These are phyloP conservation scores for Acleris cristana DNA, from an alignment of 2,888 invertebrate genomes.

Conservation along the genomic window DNA sequence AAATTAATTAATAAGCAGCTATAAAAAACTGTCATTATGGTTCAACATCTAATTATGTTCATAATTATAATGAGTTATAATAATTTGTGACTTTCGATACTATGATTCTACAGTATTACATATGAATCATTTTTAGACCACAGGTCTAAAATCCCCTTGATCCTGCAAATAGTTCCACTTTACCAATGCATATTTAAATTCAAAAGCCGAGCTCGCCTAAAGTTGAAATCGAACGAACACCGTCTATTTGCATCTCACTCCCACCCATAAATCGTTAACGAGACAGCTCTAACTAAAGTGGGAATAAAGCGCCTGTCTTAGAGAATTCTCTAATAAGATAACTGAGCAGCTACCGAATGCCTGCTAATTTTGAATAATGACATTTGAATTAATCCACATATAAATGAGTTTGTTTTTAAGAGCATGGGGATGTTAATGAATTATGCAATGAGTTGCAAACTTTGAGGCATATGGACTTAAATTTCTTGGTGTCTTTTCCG, in stretches of 20 bases:
- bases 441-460: constrained; percentile 7
- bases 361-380: constrained; percentile 9
- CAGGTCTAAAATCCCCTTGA: too few relatives aligned
- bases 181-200: background rate
- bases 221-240: background rate
- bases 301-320: background rate
- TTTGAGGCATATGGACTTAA: background rate
- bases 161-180: background rate
- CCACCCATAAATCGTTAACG: constrained; percentile 9
- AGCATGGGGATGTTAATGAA: constrained; percentile 4
- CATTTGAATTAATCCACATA: constrained; percentile 2
- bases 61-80: too few relatives aligned
- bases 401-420: constrained; percentile 3
- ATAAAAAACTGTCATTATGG: too few relatives aligned
- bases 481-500: too few relatives aligned
- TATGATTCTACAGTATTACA: too few relatives aligned
- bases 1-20: too few relatives aligned
- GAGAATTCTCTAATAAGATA: constrained; percentile 12
- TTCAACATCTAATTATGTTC: too few relatives aligned
- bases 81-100: too few relatives aligned
- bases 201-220: background rate
- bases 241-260: background rate
- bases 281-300: constrained; percentile 15
- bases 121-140: too few relatives aligned
- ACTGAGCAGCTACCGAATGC: constrained; percentile 2